These are phyloP conservation scores for Numenius phaeopus DNA, from an alignment of 2,797 vertebrate species.

Conservation along the genomic window DNA sequence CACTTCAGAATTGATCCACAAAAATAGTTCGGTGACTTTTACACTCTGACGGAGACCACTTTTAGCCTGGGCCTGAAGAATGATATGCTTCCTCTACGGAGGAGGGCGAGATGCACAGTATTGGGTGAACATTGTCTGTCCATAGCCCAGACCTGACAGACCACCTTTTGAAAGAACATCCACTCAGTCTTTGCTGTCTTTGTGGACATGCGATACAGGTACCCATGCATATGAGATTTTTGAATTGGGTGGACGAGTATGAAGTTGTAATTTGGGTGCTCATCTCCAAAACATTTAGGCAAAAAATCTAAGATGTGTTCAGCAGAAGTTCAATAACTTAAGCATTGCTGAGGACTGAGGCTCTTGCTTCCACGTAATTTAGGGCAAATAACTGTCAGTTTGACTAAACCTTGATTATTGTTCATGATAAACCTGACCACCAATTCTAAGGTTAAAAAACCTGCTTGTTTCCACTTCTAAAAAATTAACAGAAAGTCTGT, in stretches of 20 bases:
- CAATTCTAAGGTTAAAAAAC: neutral
- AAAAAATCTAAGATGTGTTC: neutral
- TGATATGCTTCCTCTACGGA: neutral
- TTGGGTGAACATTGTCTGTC: neutral
- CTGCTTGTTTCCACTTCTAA: neutral
- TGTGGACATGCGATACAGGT: neutral
- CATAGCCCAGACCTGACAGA: neutral
- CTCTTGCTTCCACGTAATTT: neutral
- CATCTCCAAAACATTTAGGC: neutral
- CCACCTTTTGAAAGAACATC: neutral
- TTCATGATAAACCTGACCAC: neutral
- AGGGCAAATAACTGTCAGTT: neutral
- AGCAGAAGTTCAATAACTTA: neutral
- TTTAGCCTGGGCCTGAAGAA: neutral
- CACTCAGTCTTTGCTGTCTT: neutral
- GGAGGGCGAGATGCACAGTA: neutral
- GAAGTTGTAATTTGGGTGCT: neutral
- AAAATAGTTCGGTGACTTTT: neutral
- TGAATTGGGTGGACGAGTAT: neutral
- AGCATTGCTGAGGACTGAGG: neutral
- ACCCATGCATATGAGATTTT: neutral
- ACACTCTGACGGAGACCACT: neutral
- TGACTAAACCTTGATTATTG: neutral
- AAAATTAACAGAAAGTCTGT: neutral
- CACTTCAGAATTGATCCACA: neutral